Evolutionary conservation across 2,888 invertebrate genomes (phyloP).

Genomic region (Uropetala carovei): DNA sequence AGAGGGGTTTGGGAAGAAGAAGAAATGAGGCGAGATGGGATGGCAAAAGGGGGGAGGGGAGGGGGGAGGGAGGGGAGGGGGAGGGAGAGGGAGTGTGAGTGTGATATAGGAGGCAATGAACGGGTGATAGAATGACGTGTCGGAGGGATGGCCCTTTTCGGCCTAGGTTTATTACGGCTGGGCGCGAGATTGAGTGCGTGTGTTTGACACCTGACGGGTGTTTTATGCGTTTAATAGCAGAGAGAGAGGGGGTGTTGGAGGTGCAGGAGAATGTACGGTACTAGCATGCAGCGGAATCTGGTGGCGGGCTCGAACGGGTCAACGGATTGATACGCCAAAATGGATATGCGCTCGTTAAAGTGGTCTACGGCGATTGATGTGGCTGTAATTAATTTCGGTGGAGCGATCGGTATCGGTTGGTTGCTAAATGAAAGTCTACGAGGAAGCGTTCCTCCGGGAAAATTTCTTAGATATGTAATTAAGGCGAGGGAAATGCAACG

Average conservation of each 20-base stretch:
- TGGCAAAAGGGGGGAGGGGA: neutral
- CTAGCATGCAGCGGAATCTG: neutral
- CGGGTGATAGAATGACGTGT: conserved; percentile 9
- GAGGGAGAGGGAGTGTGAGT: too few relatives aligned
- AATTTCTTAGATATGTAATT: too few relatives aligned
- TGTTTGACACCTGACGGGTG: conserved; percentile 46
- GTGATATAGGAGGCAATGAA: conserved; percentile 46
- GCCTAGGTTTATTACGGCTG: conserved; percentile 41
- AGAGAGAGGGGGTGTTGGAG: neutral
- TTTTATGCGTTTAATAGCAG: conserved; percentile 34
- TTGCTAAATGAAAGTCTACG: too few relatives aligned
- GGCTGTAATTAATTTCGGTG: too few relatives aligned
- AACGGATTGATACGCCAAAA: neutral
- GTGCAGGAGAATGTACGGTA: neutral
- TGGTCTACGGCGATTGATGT: too few relatives aligned
- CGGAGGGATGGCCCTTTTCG: conserved; percentile 9
- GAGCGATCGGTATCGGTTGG: too few relatives aligned
- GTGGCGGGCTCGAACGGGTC: neutral
- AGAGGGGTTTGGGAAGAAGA: neutral
- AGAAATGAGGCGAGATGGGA: neutral
- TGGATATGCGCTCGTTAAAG: neutral
- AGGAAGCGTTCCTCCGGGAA: too few relatives aligned
- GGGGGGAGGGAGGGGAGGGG: too few relatives aligned
- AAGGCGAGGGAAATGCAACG: too few relatives aligned
- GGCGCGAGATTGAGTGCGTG: conserved; percentile 46